Conservation (phyloP, 2,797 vertebrate species). For the Crypturellus tataupa region DNA sequence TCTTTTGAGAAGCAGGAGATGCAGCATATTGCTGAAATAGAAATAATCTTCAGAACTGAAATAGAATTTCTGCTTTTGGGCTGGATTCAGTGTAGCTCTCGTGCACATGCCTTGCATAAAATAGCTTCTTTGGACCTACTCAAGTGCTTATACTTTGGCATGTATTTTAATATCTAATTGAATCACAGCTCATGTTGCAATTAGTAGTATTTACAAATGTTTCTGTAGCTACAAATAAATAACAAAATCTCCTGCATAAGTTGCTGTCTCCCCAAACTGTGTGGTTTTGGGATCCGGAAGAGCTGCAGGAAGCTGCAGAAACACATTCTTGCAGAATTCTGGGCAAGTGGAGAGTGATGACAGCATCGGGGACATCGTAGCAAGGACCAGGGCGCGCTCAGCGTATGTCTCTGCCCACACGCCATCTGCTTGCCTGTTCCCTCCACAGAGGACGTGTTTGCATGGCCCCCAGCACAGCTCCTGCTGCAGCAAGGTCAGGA, state of each 20-base stretch:
- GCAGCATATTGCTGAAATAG: background rate
- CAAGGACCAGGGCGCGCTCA: too few species aligned
- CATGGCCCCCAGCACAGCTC: background rate
- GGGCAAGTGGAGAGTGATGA: background rate
- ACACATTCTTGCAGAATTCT: background rate
- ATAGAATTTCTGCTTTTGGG: background rate
- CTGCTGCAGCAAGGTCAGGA: background rate
- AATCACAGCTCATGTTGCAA: background rate
- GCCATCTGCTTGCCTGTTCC: background rate
- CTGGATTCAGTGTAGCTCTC: background rate
- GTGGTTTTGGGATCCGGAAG: background rate
- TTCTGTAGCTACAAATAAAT: background rate
- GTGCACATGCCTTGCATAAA: background rate
- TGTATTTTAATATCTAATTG: background rate
- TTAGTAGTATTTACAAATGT: background rate
- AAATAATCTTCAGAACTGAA: background rate
- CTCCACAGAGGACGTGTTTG: background rate
- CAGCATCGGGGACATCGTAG: background rate
- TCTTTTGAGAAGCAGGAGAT: background rate
- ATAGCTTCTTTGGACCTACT: background rate
- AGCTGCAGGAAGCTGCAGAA: background rate
- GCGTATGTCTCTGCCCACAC: fast-evolving
- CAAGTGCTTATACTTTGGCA: background rate
- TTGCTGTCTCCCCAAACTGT: background rate
- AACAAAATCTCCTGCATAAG: fast-evolving